phyloP scores from a whole-genome alignment of 2,113 vertebrate species.

The Nycticorax nycticorax region DNA sequence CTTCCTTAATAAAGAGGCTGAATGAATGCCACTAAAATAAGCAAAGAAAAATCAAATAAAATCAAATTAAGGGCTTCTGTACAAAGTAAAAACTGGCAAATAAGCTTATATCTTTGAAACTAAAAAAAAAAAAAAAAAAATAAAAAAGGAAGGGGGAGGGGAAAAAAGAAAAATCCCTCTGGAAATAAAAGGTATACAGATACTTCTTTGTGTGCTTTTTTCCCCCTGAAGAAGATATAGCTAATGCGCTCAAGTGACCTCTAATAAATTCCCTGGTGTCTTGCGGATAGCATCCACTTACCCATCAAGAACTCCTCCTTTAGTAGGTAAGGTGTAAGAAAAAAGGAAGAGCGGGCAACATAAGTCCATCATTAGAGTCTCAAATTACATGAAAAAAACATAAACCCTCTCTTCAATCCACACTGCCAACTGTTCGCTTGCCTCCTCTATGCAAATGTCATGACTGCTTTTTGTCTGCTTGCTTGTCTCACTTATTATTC shows the following conservation, averaged over 20 bases:
- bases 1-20: constrained; percentile 71
- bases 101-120: constrained; percentile 68
- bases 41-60: constrained; percentile 67
- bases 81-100: constrained; percentile 77
- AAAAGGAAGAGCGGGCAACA: constrained; percentile 99
- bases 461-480: neutral
- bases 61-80: constrained; percentile 54
- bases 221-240: constrained; percentile 83
- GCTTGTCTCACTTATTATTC: neutral
- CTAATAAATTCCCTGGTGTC: constrained; percentile 94
- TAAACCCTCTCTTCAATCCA: constrained; percentile 85
- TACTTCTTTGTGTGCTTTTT: constrained; percentile 69
- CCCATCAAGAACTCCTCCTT: constrained; percentile 99
- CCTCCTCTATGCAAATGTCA: constrained; percentile 29
- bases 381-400: constrained; percentile 98
- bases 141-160: neutral
- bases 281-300: constrained; percentile 98
- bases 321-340: constrained; percentile 99
- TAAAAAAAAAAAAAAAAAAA: constrained; percentile 59
- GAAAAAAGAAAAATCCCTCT: constrained; percentile 78
- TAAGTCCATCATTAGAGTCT: constrained; percentile 99
- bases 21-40: constrained; percentile 81
- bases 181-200: constrained; percentile 77
- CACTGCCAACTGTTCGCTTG: constrained; percentile 51
- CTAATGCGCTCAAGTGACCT: constrained; percentile 87